Percentiles rank a stretch among this genome's conserved stretches.
Evolutionary conservation across 1,140 invertebrate genomes (phyloP).

Genomic region (Platorchestia sp.): DNA sequence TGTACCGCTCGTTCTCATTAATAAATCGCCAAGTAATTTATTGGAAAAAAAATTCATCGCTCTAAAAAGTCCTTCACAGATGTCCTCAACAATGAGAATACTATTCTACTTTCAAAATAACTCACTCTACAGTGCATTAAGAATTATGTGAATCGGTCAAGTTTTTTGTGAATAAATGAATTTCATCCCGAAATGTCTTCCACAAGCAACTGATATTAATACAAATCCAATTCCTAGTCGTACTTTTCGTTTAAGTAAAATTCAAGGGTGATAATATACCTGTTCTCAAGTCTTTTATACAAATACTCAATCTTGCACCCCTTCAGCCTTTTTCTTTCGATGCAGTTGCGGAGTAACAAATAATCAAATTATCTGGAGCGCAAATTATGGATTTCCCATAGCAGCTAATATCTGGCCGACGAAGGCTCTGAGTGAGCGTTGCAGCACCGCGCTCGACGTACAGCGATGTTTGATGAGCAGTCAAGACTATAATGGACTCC

Average conservation of each 20-base stretch:
- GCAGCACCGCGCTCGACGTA: background rate
- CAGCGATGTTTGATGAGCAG: slow-evolving; percentile 21
- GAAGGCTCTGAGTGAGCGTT: background rate
- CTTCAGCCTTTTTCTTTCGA: background rate
- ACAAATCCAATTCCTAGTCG: too few species aligned
- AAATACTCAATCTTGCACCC: too few species aligned
- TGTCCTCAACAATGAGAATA: too few species aligned
- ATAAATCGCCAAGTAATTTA: background rate
- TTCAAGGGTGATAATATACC: too few species aligned
- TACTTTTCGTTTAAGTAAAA: too few species aligned
- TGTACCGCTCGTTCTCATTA: background rate
- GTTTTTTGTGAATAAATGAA: too few species aligned
- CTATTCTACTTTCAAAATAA: too few species aligned
- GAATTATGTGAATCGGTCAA: too few species aligned
- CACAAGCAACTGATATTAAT: too few species aligned
- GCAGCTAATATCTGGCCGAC: background rate
- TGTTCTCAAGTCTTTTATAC: too few species aligned
- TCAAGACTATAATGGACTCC: slow-evolving; percentile 7
- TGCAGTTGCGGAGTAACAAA: background rate
- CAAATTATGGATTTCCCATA: slow-evolving; percentile 4
- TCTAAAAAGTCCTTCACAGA: background rate
- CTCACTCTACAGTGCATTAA: too few species aligned
- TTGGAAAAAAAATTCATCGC: background rate
- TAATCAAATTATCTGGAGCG: background rate
- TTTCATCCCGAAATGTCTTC: too few species aligned